These are phyloP conservation scores for Archegozetes longisetosus DNA, from an alignment of 1,140 invertebrate genomes.

Conservation along the genomic window DNA sequence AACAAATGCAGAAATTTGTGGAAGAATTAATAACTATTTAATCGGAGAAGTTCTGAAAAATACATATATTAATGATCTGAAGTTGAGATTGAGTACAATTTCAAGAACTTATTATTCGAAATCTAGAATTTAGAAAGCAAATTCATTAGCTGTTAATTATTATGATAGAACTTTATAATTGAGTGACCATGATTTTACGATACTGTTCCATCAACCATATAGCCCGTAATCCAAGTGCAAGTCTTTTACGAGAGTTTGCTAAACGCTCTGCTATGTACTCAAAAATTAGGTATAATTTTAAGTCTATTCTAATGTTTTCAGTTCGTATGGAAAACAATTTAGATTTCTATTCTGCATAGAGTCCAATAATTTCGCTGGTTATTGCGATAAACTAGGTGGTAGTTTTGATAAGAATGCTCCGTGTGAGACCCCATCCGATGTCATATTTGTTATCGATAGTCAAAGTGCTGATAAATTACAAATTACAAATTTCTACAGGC, in stretches of 20 bases:
- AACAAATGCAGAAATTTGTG: slow-evolving; percentile 13
- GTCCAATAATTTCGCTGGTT: neutral
- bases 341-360: neutral
- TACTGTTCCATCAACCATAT: neutral
- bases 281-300: too few relatives aligned
- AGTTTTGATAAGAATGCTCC: slow-evolving; percentile 5
- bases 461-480: neutral
- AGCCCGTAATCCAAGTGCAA: neutral
- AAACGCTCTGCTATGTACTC: neutral
- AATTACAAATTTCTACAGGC: neutral
- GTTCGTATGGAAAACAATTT: too few relatives aligned
- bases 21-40: slow-evolving; percentile 14
- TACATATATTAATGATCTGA: neutral
- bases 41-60: slow-evolving; percentile 9
- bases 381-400: slow-evolving; percentile 2
- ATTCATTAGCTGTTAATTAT: neutral
- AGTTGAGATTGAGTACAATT: slow-evolving; percentile 13
- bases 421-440: slow-evolving; percentile 15
- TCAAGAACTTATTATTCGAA: slow-evolving; percentile 8
- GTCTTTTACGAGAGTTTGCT: neutral
- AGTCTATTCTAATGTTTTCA: too few relatives aligned
- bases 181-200: neutral
- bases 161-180: neutral
- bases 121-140: neutral
- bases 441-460: slow-evolving; percentile 11